Conservation (phyloP, 2,888 invertebrate species). For the Meganola albula region DNA sequence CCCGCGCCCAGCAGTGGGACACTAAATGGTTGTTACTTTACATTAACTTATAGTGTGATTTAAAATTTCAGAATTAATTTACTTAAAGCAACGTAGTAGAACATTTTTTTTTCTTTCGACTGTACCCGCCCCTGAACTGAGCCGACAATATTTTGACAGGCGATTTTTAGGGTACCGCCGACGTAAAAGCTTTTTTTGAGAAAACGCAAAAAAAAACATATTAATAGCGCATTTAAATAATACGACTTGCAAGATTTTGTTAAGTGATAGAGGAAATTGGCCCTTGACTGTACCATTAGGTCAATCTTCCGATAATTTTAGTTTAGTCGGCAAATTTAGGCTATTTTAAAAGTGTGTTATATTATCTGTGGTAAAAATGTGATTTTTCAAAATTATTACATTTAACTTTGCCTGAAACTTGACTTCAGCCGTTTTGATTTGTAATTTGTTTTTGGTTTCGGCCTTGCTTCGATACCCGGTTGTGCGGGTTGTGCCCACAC, state of each 20-base stretch:
- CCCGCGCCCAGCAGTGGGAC: too few relatives aligned
- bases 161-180: constrained; percentile 46
- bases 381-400: too few relatives aligned
- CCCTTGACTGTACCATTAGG: constrained; percentile 23
- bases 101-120: constrained; percentile 15
- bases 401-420: too few relatives aligned
- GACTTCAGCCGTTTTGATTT: too few relatives aligned
- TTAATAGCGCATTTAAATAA: constrained; percentile 20
- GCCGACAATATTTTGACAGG: constrained; percentile 63
- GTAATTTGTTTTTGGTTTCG: too few relatives aligned
- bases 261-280: constrained; percentile 26
- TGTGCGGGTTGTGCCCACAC: too few relatives aligned
- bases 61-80: not conserved
- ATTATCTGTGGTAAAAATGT: too few relatives aligned
- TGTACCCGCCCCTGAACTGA: constrained; percentile 48
- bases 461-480: too few relatives aligned
- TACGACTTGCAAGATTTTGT: constrained; percentile 17
- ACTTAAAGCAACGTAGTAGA: not conserved
- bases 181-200: constrained; percentile 48
- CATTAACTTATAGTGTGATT: not conserved
- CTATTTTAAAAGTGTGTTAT: too few relatives aligned
- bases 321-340: constrained; percentile 11
- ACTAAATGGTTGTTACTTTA: not conserved
- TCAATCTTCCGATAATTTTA: too few relatives aligned
- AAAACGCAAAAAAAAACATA: constrained; percentile 18